Evolutionary conservation across 2,888 invertebrate species (phyloP).

Genomic region (Myathropa florea): DNA sequence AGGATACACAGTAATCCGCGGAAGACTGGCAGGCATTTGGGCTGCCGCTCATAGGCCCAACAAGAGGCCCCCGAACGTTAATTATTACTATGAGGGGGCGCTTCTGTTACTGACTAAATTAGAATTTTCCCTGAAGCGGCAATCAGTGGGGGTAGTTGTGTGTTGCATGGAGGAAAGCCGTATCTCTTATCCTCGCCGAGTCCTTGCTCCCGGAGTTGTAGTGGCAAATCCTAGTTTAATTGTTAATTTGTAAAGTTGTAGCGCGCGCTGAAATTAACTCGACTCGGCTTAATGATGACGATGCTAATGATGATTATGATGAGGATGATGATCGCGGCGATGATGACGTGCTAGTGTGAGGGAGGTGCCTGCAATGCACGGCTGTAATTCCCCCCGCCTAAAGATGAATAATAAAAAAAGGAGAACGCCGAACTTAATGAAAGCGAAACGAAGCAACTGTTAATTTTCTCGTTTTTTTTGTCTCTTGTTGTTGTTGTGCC

Average conservation of each 20-base stretch:
- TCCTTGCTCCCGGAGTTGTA: constrained; percentile 34
- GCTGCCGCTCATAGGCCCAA: not conserved
- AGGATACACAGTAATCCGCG: constrained; percentile 18
- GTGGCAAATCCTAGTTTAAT: constrained; percentile 66
- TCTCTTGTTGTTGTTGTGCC: not conserved
- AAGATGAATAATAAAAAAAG: not conserved
- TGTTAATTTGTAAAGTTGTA: constrained; percentile 71
- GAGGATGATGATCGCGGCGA: constrained; percentile 1
- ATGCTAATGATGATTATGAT: constrained; percentile 29
- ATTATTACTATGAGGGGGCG: constrained; percentile 30
- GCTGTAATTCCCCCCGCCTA: not conserved
- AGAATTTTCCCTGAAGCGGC: constrained; percentile 60
- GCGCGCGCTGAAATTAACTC: constrained; percentile 62
- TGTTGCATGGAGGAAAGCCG: not conserved
- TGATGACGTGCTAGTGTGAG: constrained; percentile 10
- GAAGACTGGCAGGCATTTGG: constrained; percentile 10
- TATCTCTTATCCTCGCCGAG: constrained; percentile 7
- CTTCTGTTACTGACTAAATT: constrained; percentile 60
- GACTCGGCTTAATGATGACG: constrained; percentile 49
- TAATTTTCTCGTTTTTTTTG: constrained; percentile 19
- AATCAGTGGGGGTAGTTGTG: constrained; percentile 56
- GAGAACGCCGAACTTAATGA: constrained; percentile 10
- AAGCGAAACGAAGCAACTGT: constrained; percentile 30
- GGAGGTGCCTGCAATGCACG: constrained; percentile 33
- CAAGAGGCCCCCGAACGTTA: constrained; percentile 39